Conservation (phyloP, 2,113 vertebrate species). For the Ictalurus furcatus region DNA sequence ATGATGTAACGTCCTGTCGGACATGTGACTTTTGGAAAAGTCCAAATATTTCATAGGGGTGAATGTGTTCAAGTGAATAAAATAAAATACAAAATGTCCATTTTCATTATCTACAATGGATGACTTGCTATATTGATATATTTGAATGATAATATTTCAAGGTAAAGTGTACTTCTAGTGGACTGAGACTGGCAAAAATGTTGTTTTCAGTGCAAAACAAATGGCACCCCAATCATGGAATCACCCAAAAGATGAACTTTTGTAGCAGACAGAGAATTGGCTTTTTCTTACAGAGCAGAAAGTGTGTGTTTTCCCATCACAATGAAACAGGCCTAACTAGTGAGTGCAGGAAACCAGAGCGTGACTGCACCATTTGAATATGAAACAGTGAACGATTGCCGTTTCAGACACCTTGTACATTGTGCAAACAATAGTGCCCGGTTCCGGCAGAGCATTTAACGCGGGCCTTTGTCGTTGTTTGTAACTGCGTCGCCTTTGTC, state of each 20-base stretch:
- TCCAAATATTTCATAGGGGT: background rate
- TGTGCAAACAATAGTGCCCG: conserved; percentile 70
- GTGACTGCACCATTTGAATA: conserved; percentile 78
- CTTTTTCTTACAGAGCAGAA: conserved; percentile 37
- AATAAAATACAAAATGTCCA: background rate
- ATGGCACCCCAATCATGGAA: background rate
- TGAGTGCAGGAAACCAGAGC: conserved; percentile 69
- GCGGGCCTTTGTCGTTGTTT: conserved; percentile 74
- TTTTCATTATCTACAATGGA: background rate
- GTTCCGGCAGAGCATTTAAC: conserved; percentile 73
- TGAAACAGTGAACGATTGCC: conserved; percentile 72
- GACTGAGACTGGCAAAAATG: background rate
- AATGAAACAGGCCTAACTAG: conserved; percentile 66
- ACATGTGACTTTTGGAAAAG: background rate
- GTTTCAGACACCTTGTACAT: conserved; percentile 74
- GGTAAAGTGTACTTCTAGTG: background rate
- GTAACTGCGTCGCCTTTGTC: conserved; percentile 74
- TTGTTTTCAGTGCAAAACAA: background rate
- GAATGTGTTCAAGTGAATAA: background rate
- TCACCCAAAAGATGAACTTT: conserved; percentile 12
- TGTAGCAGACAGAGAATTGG: background rate
- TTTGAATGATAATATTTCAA: background rate
- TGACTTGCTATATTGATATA: background rate
- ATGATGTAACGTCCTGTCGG: background rate
- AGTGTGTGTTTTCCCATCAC: conserved; percentile 41